phyloP scores from a whole-genome alignment of 2,113 vertebrate genomes.

The Otis tarda region DNA sequence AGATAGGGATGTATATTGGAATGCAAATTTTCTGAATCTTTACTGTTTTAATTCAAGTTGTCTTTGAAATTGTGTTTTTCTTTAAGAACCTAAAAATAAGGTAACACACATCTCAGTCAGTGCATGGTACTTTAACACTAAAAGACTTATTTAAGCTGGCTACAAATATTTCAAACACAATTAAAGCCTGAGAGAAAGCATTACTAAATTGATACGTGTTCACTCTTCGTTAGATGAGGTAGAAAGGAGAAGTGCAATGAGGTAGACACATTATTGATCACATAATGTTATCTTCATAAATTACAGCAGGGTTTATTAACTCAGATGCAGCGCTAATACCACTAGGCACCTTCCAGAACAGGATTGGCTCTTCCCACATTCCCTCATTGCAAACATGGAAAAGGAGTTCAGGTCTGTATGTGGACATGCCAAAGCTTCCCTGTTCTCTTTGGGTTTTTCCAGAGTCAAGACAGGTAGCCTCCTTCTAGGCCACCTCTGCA shows the following conservation, averaged over 20 bases:
- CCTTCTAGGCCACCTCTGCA: neutral
- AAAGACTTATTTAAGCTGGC: neutral
- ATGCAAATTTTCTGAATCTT: neutral
- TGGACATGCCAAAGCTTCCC: neutral
- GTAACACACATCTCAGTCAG: neutral
- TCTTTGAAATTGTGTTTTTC: neutral
- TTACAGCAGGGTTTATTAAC: neutral
- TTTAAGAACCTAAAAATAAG: neutral
- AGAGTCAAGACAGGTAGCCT: neutral
- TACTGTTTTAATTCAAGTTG: neutral
- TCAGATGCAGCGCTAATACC: neutral
- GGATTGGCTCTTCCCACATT: neutral
- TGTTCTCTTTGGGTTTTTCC: neutral
- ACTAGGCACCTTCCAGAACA: neutral
- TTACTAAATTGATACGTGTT: neutral
- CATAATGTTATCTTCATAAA: neutral
- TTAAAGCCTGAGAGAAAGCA: neutral
- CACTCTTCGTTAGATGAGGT: neutral
- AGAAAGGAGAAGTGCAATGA: neutral
- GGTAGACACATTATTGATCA: neutral
- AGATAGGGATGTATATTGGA: neutral
- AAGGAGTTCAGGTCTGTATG: neutral
- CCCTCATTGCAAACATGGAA: accelerated
- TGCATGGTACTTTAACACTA: neutral
- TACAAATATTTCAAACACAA: neutral